Evolutionary conservation across 2,113 vertebrate genomes (phyloP).

Genomic region (Gymnogyps californianus): DNA sequence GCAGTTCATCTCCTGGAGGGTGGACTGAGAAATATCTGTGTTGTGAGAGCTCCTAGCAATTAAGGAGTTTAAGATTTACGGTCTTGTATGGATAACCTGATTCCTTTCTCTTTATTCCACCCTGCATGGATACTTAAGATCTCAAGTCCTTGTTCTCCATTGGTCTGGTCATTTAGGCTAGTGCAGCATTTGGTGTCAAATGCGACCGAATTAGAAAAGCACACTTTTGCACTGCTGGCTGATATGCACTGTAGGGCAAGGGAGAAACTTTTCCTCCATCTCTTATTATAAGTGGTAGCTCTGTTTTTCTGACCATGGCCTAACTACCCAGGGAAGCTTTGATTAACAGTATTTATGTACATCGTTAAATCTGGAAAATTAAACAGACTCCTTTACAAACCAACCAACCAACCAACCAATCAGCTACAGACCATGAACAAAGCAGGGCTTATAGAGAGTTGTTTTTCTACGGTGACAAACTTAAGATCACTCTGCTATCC

Average conservation of each 20-base stretch:
- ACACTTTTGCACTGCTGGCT: not conserved
- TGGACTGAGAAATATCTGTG: not conserved
- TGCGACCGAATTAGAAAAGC: not conserved
- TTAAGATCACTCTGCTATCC: not conserved
- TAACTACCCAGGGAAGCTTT: not conserved
- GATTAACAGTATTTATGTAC: not conserved
- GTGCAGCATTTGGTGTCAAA: not conserved
- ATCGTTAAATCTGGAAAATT: not conserved
- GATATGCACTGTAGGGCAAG: not conserved
- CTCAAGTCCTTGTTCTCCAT: not conserved
- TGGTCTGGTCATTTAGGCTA: not conserved
- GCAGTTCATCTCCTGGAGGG: conserved; percentile 10
- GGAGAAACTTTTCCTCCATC: not conserved
- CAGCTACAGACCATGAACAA: not conserved
- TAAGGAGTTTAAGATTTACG: not conserved
- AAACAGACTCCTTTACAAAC: not conserved
- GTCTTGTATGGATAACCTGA: not conserved
- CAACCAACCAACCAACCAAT: not conserved
- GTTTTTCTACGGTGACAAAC: not conserved
- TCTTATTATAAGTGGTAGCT: not conserved
- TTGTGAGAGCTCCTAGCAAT: not conserved
- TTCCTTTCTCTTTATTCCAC: not conserved
- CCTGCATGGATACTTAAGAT: not conserved
- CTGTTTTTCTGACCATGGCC: not conserved
- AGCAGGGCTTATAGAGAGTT: not conserved